phyloP scores from a whole-genome alignment of 2,113 vertebrate species.

The Litocranius walleri region DNA sequence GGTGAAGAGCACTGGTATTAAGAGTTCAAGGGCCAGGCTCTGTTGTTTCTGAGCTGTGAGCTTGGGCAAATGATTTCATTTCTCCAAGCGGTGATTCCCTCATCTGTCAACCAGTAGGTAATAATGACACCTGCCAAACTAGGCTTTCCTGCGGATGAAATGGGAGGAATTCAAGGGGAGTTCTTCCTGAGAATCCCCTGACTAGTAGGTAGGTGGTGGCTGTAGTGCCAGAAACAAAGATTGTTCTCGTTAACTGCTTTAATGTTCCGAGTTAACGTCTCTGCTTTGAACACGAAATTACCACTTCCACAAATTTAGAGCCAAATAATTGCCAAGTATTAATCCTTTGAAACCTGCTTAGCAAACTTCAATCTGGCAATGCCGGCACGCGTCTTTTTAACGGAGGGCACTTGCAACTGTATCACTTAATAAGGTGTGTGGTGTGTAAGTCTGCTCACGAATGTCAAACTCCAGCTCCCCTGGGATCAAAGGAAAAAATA shows the following conservation, averaged over 20 bases:
- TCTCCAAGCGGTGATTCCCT: neutral
- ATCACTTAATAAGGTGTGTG: slow-evolving; percentile 42
- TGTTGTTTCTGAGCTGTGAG: neutral
- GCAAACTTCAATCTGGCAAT: slow-evolving; percentile 44
- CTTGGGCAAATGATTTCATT: neutral
- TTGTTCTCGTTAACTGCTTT: neutral
- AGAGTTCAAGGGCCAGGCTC: neutral
- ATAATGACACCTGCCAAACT: neutral
- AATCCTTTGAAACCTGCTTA: slow-evolving; percentile 71
- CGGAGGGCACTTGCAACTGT: neutral
- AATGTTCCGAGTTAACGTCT: neutral
- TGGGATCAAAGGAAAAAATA: slow-evolving; percentile 53
- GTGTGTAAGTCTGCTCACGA: slow-evolving; percentile 34
- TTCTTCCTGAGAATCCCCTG: neutral
- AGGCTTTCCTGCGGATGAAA: neutral
- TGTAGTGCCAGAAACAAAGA: neutral
- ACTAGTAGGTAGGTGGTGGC: neutral
- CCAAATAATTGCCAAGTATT: slow-evolving; percentile 68
- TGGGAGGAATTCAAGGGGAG: neutral
- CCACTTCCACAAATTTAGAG: slow-evolving; percentile 56
- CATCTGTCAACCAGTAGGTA: neutral
- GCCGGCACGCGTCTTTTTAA: slow-evolving; percentile 29
- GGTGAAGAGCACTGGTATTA: neutral
- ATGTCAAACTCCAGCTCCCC: slow-evolving; percentile 35
- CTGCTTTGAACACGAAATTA: slow-evolving; percentile 29